Base-by-base conservation (phyloP, 2,113 vertebrate genomes). In the Phaethon lepturus region DNA sequence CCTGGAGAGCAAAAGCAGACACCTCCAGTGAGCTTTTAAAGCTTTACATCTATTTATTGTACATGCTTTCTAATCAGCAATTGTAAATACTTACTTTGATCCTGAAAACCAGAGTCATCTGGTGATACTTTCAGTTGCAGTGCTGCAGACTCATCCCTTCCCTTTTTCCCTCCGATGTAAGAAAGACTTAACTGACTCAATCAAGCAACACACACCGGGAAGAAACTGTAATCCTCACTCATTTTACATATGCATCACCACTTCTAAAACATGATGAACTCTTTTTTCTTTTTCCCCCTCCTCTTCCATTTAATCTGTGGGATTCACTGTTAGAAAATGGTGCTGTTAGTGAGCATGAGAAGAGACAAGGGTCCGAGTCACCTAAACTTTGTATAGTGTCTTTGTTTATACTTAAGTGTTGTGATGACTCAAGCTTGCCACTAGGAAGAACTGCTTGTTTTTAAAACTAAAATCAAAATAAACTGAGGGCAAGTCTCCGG, bases 231-330 rank as follows among this genome's bases (percentile, higher is more conserved):
- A 86, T 23, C 33, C 13, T 55, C 26, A 25, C 12, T 52, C 20
- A 38, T 67, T 71, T 67, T 55, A 74, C 28, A n/a, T 16, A 55
- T 5, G 19, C 33, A 49, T 5, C 3, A 14, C 8, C 11, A 49
- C 58, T 83, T 68, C 23, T 12, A 66, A 77, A 79, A 38, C 38
- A 73, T 59, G 7, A 75, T 33, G 6, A 63, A 81, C 2, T 13
- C 2, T 22, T 10, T 1, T 19, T 9, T 63, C 18, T 35, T 26
- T 8, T 38, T 38, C 38, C 38, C 38, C 5, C 5, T 2, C 4
- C 15, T 33, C 49, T 66, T 49, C 11, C 17, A 58, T 53, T 62
- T 84, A 23, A n/a, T 53, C 71, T 75, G 13, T 42, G 25, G 8
- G 18, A 82, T 81, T 79, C 15, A 2, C 2, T 63, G 18, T 38